Evolutionary conservation across 2,797 vertebrate genomes (phyloP), one percentile per base, ranked within the genome.

Genomic region (Hippopotamyrus pictus): DNA sequence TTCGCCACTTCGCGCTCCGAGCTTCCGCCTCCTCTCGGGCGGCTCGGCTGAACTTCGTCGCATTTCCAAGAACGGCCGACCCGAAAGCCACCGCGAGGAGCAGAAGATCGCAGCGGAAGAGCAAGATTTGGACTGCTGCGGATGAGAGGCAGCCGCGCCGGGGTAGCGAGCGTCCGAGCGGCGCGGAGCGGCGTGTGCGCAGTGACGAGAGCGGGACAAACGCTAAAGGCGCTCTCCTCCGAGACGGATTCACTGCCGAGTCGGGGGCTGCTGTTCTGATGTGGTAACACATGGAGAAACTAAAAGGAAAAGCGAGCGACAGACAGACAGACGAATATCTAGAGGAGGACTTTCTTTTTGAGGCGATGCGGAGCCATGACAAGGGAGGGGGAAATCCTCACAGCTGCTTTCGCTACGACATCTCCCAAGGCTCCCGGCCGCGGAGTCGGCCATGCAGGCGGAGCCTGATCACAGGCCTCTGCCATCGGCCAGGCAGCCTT

Each of bases 361-460:
- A 91, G 91, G 82, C 92, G 93, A 93, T 89, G 91, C 90, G 92
- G 94, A 90, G 93, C 92, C 94, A 94, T 88, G 93, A 93, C 91
- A 93, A 95, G 90, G 89, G 85, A 94, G 93, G 95, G 95, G 95
- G 95, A 95, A 96, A 94, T 95, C 95, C 95, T 94, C 94, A 93
- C 95, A 96, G 95, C 95, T 96, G 95, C 86, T 93, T 92, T 87
- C 91, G 92, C 93, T 91, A 94, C 91, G 17, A 89, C 89, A 91
- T 89, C 89, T 65, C 89, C 59, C 88, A 54, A 73, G 87, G 89
- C 89, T 91, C 89, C 44, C 84, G 90, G 92, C 91, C 87, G 88
- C 11, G 9, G 90, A 91, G 91, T 86, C 19, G 88, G 88, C 59
- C 86, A 88, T 50, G 88, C 59, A 87, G 90, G 90, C 88, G 92